Evolutionary conservation across 53 echinoderm and acorn worm species (phyloP).

Genomic region (Paracentrotus lividus): DNA sequence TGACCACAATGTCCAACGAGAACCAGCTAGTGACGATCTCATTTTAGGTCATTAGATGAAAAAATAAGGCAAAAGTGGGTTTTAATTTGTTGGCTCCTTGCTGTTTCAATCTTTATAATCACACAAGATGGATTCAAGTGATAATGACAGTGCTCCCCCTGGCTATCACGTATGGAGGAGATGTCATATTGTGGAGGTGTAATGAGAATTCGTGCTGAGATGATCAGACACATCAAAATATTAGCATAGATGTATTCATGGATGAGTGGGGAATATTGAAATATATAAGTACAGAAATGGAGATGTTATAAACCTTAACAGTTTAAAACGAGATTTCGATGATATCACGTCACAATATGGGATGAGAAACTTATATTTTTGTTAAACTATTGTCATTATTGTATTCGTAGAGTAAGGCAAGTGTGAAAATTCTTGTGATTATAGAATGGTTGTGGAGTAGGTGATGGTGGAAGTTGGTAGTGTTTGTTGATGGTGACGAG

Average conservation of each 20-base stretch:
- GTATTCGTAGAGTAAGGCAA: no score
- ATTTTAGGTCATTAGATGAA: constrained; percentile 12
- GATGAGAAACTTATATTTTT: no score
- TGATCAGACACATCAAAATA: not conserved
- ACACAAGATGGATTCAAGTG: not conserved
- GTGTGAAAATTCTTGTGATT: no score
- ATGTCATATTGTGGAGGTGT: not conserved
- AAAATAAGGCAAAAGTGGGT: not conserved
- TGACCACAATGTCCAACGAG: not conserved
- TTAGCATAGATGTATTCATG: not conserved
- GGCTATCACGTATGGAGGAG: not conserved
- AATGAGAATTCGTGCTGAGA: constrained; percentile 38
- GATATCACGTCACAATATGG: no score
- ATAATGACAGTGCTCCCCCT: not conserved
- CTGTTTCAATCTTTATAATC: constrained; percentile 19
- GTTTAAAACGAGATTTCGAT: not conserved
- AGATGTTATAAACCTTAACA: not conserved
- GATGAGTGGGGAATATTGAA: not conserved
- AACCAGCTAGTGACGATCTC: not conserved
- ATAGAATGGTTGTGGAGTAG: no score
- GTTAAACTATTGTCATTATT: no score
- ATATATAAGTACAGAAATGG: not conserved
- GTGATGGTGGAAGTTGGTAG: no score
- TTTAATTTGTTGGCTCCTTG: constrained; percentile 21
- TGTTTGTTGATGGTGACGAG: no score